These are phyloP conservation scores for Drosophila greeni DNA, from an alignment of 2,888 invertebrate genomes.

Conservation along the genomic window DNA sequence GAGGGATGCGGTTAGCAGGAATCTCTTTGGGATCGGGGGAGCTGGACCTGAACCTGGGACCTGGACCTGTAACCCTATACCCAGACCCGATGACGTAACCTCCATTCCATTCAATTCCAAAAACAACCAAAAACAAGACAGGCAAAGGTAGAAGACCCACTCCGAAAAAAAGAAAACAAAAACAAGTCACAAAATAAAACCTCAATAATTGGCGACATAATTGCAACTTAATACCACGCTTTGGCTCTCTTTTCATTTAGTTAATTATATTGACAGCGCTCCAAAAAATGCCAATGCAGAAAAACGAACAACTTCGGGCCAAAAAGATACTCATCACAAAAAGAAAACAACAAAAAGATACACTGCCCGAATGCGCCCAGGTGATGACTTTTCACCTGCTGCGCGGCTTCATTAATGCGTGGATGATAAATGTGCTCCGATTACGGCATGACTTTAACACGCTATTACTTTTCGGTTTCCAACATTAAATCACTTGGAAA, in stretches of 20 bases:
- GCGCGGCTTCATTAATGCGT: conserved; percentile 25
- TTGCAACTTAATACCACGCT: conserved; percentile 73
- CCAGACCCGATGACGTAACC: conserved; percentile 56
- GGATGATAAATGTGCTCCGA: conserved; percentile 14
- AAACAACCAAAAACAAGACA: conserved; percentile 30
- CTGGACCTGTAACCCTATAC: conserved; percentile 61
- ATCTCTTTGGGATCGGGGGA: conserved; percentile 34
- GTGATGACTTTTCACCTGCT: conserved; percentile 21
- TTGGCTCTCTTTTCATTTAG: conserved; percentile 69
- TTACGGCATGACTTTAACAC: conserved; percentile 11
- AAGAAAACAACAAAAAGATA: conserved; percentile 9
- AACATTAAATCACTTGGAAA: conserved; percentile 7
- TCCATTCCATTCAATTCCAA: conserved; percentile 43
- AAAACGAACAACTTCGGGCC: conserved; percentile 22
- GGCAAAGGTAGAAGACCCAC: conserved; percentile 23
- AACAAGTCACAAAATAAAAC: conserved; percentile 70
- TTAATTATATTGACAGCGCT: conserved; percentile 67
- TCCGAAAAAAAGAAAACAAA: conserved; percentile 46
- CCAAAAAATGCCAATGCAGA: conserved; percentile 54
- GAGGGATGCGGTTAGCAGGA: conserved; percentile 32
- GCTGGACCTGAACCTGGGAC: conserved; percentile 30
- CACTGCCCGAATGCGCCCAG: conserved; percentile 16
- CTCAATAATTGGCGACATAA: conserved; percentile 73
- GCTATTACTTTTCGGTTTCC: conserved; percentile 15
- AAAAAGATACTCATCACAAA: conserved; percentile 28